Evolutionary conservation across 1,140 invertebrate species (phyloP), one percentile per base, ranked within the genome.

Genomic region (Brachionus asplanchnoidis): DNA sequence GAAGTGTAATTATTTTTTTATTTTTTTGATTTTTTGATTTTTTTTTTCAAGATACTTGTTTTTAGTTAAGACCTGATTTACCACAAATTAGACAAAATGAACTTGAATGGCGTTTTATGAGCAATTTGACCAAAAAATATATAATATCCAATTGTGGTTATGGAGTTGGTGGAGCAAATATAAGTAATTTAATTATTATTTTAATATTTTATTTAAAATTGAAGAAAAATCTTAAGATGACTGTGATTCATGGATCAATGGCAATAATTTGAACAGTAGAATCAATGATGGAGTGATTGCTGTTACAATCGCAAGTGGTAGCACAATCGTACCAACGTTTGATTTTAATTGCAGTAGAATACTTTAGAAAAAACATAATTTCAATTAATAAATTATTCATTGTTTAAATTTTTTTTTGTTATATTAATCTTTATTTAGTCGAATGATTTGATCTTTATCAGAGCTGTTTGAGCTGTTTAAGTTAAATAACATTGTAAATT

Each of bases 101-200:
- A 56, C 32, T 80, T 32, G 77, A 65, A 32, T 80, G 77, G 77
- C 44, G 40, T n/a, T 65, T 60, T 56, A 40, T 80, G 23, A 56
- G 32, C 7, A 20, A 80, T 60, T 60, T 80, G 14, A 80, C 77
- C 3, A 65, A 65, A 80, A 80, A 80, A 40, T 80, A 53, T 20
- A 56, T 80, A 53, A 80, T 80, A 23, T 56, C 77, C 7, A 65
- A 80, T 40, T 80, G 77, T 80, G 77, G 77, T 53, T 65, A 83
- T 20, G 80, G 80, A 2, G 28, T 82, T 65, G 53, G 79, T 17
- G 53, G 79, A 82, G 36, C 14, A 9, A 23, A 23, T 60, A 42
- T 20, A 9, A 36, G 53, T 82, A 60, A 28, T 32, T 36, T 68
- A 14, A 40, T 2, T 36, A 36, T 5, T 36, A 36, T 36, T 36